phyloP scores from a whole-genome alignment of 2,888 invertebrate species.

The Ennomos quercinarius region DNA sequence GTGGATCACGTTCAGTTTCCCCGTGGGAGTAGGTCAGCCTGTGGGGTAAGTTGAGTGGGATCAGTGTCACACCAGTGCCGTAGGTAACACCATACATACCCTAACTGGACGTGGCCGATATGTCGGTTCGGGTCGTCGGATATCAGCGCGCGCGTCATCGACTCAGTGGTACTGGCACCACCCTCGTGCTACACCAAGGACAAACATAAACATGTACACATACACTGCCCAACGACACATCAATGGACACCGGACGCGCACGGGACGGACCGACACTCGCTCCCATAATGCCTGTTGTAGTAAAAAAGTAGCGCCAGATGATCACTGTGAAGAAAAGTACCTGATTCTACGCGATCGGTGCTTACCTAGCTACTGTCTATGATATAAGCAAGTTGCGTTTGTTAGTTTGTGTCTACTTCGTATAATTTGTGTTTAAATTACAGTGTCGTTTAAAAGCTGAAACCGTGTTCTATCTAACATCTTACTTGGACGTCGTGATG shows the following conservation, averaged over 20 bases:
- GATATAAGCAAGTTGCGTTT: constrained; percentile 60
- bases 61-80: constrained; percentile 59
- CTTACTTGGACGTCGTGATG: constrained; percentile 55
- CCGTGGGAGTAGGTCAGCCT: constrained; percentile 30
- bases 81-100: constrained; percentile 90
- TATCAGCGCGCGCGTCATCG: constrained; percentile 97
- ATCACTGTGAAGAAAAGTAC: constrained; percentile 53
- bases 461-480: constrained; percentile 55
- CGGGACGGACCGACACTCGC: constrained; percentile 49
- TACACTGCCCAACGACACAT: constrained; percentile 73
- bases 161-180: constrained; percentile 96
- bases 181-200: constrained; percentile 93
- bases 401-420: constrained; percentile 74
- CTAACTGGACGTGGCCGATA: constrained; percentile 97
- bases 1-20: constrained; percentile 9
- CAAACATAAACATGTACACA: constrained; percentile 85
- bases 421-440: constrained; percentile 66
- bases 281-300: constrained; percentile 78
- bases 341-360: constrained; percentile 54
- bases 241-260: constrained; percentile 46
- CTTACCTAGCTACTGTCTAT: constrained; percentile 62
- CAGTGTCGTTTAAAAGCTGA: constrained; percentile 64
- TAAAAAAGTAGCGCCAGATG: constrained; percentile 82
- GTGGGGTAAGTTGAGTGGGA: constrained; percentile 43
- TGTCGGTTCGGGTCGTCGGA: constrained; percentile 96